Evolutionary conservation across 2,888 invertebrate species (phyloP).

Genomic region (Pelosia muscerda): DNA sequence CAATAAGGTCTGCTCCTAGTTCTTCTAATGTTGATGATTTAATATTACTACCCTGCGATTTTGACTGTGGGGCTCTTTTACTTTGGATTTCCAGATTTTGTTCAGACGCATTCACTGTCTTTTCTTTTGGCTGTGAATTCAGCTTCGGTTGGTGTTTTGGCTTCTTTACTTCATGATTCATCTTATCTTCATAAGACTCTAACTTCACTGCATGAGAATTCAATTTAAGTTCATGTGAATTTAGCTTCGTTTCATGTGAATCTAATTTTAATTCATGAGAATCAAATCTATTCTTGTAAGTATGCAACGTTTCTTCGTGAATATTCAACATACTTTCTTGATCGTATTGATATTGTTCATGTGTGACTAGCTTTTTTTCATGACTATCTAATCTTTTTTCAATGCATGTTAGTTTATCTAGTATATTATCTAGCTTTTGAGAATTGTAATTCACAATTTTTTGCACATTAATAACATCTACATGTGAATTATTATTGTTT

Average conservation of each 20-base stretch:
- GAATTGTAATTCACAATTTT: constrained; percentile 60
- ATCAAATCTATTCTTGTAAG: constrained; percentile 22
- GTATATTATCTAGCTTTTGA: constrained; percentile 67
- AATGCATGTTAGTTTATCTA: constrained; percentile 66
- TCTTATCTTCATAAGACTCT: neutral
- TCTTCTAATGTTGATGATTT: constrained; percentile 71
- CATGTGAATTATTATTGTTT: constrained; percentile 53
- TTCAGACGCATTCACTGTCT: neutral
- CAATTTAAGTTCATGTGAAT: constrained; percentile 61
- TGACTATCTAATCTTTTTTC: constrained; percentile 64
- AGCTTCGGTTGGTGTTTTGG: neutral
- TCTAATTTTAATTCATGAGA: constrained; percentile 12
- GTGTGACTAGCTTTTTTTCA: constrained; percentile 16
- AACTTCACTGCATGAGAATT: constrained; percentile 28
- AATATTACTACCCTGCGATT: constrained; percentile 24
- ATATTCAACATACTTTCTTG: constrained; percentile 8
- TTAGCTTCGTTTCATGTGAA: constrained; percentile 4
- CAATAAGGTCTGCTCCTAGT: constrained; percentile 65
- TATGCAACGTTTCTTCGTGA: constrained; percentile 61
- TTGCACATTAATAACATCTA: constrained; percentile 60
- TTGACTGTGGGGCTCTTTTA: constrained; percentile 12
- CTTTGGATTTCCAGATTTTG: neutral
- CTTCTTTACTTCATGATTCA: neutral
- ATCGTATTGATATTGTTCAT: neutral
- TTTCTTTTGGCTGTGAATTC: constrained; percentile 1